phyloP scores from a whole-genome alignment of 35 echinoderm and acorn worm genomes.

The Diadema setosum region DNA sequence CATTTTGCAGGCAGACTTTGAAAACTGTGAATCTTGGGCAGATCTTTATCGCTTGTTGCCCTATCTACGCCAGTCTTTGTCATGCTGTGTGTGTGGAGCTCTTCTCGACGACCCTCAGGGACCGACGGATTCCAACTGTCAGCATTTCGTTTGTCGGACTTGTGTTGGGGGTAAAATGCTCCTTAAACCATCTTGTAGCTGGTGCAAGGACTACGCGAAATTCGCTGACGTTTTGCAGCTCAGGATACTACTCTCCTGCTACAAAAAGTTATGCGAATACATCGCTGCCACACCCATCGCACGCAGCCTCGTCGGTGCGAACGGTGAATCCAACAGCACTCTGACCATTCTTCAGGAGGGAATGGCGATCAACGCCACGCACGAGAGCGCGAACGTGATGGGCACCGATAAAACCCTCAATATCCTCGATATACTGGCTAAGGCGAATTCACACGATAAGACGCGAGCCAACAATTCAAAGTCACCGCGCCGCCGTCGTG shows the following conservation, averaged over 20 bases:
- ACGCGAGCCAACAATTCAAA: neutral
- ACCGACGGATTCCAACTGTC: slow-evolving; percentile 89
- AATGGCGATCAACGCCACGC: slow-evolving; percentile 73
- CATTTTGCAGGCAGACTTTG: slow-evolving; percentile 88
- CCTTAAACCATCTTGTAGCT: slow-evolving; percentile 88
- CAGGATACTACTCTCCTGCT: slow-evolving; percentile 86
- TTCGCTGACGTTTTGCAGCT: slow-evolving; percentile 86
- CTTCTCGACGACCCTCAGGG: slow-evolving; percentile 84
- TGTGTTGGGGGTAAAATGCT: slow-evolving; percentile 97
- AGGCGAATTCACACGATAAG: slow-evolving; percentile 38
- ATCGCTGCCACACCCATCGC: slow-evolving; percentile 98
- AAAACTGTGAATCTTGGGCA: slow-evolving; percentile 77
- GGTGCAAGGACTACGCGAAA: slow-evolving; percentile 93
- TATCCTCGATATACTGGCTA: slow-evolving; percentile 50
- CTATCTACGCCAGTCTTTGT: slow-evolving; percentile 92
- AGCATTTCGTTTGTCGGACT: slow-evolving; percentile 83
- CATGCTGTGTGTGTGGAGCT: slow-evolving; percentile 95
- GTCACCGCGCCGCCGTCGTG: neutral
- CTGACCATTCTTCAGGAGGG: slow-evolving; percentile 86
- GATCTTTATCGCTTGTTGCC: slow-evolving; percentile 95
- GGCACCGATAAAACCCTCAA: slow-evolving; percentile 15
- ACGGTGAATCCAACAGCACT: slow-evolving; percentile 84
- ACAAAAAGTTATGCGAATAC: slow-evolving; percentile 95
- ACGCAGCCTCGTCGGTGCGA: slow-evolving; percentile 66
- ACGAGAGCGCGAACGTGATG: slow-evolving; percentile 7